Conservation (phyloP, 2,113 vertebrate species). For the Oreocharis arfaki region DNA sequence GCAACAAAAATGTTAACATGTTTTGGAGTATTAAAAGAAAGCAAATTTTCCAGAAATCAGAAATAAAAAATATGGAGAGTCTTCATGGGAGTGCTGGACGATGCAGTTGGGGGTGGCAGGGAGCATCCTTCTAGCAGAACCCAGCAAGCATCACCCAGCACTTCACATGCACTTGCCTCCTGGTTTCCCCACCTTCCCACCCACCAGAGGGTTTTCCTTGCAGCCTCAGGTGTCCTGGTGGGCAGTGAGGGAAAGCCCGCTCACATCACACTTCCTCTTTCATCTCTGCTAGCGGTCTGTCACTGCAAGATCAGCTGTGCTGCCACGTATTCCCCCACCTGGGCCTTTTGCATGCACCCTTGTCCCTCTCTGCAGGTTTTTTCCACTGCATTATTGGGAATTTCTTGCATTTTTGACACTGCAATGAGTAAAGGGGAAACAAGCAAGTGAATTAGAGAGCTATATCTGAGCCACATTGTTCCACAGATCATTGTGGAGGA, state of each 20-base stretch:
- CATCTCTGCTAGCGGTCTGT: neutral
- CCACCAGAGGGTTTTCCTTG: slow-evolving; percentile 26
- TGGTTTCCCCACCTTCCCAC: neutral
- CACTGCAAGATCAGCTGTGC: neutral
- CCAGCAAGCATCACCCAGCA: neutral
- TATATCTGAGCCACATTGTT: neutral
- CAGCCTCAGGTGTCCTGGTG: slow-evolving; percentile 31
- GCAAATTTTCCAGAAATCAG: neutral
- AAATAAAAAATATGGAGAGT: neutral
- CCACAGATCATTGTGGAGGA: neutral
- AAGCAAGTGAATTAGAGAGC: neutral
- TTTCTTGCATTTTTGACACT: neutral
- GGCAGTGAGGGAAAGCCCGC: slow-evolving; percentile 60
- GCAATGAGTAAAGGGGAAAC: neutral
- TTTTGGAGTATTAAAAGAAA: neutral
- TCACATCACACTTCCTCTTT: slow-evolving; percentile 63
- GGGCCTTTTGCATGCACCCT: neutral
- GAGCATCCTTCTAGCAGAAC: neutral
- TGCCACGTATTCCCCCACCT: neutral
- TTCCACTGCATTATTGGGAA: neutral
- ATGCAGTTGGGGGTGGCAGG: fast-evolving
- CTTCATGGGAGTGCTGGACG: neutral
- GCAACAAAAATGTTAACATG: neutral
- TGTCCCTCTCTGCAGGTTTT: neutral
- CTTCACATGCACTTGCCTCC: neutral